These are phyloP conservation scores for Amaurobius ferox DNA, from an alignment of 2,888 invertebrate species.

Conservation along the genomic window DNA sequence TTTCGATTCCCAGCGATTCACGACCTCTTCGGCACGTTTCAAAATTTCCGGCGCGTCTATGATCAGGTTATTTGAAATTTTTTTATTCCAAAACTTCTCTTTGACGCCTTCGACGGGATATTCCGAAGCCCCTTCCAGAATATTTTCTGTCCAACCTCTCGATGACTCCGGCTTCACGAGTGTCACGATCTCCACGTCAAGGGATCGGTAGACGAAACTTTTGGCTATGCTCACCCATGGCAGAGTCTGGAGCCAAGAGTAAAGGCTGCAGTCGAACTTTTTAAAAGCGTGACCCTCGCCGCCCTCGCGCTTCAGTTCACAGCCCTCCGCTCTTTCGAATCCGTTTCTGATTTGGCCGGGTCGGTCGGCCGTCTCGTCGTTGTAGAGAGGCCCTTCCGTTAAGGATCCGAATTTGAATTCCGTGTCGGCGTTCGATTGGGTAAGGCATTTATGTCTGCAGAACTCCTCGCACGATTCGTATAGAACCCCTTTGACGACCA, in stretches of 20 bases:
- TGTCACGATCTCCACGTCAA: constrained; percentile 12
- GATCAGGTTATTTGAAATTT: constrained; percentile 17
- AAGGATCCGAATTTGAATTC: constrained; percentile 5
- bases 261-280: constrained; percentile 8
- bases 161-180: not conserved
- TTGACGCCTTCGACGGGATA: constrained; percentile 1
- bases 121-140: constrained; percentile 4
- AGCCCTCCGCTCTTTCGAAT: too few relatives aligned
- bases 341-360: too few relatives aligned
- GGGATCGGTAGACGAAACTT: not conserved
- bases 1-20: constrained; percentile 21
- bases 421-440: constrained; percentile 15
- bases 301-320: too few relatives aligned
- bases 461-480: constrained; percentile 35
- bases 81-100: constrained; percentile 34
- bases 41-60: constrained; percentile 36
- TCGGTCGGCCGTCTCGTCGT: too few relatives aligned
- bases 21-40: constrained; percentile 34
- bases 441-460: not conserved
- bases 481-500: constrained; percentile 35
- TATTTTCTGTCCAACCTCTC: constrained; percentile 29
- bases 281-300: not conserved
- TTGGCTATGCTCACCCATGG: not conserved
- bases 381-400: too few relatives aligned
- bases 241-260: constrained; percentile 26